A percentile compares a stretch with the other conserved stretches of the same genome.
Conservation (phyloP, 2,113 vertebrate species). For the Tachysurus fulvidraco region DNA sequence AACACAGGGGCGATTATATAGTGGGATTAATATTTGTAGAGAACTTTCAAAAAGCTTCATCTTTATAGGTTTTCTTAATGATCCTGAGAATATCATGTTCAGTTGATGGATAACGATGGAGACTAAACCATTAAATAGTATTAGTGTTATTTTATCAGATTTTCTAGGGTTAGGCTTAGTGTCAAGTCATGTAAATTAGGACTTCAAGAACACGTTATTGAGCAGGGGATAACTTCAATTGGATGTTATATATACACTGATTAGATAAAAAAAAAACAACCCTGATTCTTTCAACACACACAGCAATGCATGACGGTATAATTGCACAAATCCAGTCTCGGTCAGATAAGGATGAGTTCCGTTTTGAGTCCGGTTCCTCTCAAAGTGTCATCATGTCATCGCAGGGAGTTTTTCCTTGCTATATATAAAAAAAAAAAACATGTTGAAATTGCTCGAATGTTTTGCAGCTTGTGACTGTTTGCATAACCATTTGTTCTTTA, state of each 20-base stretch:
- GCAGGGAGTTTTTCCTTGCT: background rate
- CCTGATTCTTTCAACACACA: too few species aligned
- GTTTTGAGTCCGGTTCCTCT: background rate
- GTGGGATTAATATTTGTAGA: background rate
- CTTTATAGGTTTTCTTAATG: background rate
- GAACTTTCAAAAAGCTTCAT: background rate
- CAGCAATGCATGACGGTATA: too few species aligned
- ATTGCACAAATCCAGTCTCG: background rate
- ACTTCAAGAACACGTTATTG: background rate
- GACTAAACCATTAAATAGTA: background rate
- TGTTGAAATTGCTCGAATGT: background rate
- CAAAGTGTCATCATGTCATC: background rate
- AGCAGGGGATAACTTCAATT: background rate
- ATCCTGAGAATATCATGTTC: background rate
- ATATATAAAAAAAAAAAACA: too few species aligned
- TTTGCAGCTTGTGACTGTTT: background rate
- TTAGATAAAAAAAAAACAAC: too few species aligned
- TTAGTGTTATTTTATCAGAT: background rate
- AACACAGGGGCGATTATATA: background rate
- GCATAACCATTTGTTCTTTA: conserved; percentile 10
- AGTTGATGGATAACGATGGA: background rate
- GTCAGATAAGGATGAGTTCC: background rate
- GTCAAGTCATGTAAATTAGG: too few species aligned
- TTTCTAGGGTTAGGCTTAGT: too few species aligned
- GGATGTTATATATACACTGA: too few species aligned